phyloP scores from a whole-genome alignment of 2,888 invertebrate species.

The Hypsopygia costalis region DNA sequence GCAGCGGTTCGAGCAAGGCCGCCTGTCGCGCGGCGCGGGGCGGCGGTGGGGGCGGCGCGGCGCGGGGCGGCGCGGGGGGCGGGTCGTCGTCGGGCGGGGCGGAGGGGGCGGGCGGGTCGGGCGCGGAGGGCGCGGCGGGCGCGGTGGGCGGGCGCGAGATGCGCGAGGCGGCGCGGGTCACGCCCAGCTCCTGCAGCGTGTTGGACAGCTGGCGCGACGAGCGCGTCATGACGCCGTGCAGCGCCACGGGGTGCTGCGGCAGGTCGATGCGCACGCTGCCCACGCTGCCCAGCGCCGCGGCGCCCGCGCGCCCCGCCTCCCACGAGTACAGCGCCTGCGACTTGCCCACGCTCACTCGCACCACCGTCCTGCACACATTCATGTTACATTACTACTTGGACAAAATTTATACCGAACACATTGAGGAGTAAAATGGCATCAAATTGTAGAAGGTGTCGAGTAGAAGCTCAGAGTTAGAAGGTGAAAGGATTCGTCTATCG shows the following conservation, averaged over 20 bases:
- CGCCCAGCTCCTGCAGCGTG: slow-evolving; percentile 89
- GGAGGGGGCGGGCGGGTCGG: slow-evolving; percentile 61
- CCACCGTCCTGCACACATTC: slow-evolving; percentile 91
- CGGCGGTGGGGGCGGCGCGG: slow-evolving; percentile 42
- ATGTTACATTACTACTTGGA: no score
- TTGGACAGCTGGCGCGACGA: slow-evolving; percentile 95
- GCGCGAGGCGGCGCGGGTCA: slow-evolving; percentile 36
- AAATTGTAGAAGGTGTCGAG: no score
- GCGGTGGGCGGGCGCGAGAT: slow-evolving; percentile 22
- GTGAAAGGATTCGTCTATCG: no score
- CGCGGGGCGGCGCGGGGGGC: slow-evolving; percentile 72
- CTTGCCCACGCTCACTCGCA: slow-evolving; percentile 94
- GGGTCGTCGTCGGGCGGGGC: slow-evolving; percentile 35
- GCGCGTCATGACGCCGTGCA: slow-evolving; percentile 99
- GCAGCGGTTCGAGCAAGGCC: slow-evolving; percentile 87
- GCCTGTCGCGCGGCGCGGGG: slow-evolving; percentile 67
- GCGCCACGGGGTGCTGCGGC: slow-evolving; percentile 98
- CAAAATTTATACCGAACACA: slow-evolving; percentile 85
- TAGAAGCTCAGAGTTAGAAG: no score
- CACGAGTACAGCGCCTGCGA: slow-evolving; percentile 96
- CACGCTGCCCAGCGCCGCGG: slow-evolving; percentile 88
- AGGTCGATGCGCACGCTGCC: slow-evolving; percentile 96
- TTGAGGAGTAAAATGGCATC: slow-evolving; percentile 81
- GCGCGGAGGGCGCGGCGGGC: slow-evolving; percentile 72
- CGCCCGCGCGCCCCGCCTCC: slow-evolving; percentile 81